These are phyloP conservation scores for Poliocrania exsul DNA, from an alignment of 2,797 vertebrate species.

Conservation along the genomic window DNA sequence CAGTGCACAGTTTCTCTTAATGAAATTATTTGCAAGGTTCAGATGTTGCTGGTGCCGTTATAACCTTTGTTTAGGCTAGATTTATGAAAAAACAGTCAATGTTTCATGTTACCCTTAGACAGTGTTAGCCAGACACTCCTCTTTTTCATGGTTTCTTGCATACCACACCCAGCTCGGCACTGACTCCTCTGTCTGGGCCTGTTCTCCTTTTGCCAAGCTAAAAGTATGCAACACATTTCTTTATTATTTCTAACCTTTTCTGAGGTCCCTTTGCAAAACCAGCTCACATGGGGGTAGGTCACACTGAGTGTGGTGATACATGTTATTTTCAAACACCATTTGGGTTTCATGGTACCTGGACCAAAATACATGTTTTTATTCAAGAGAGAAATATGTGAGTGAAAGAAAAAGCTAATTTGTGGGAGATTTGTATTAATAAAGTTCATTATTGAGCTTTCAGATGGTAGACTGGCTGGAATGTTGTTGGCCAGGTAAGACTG, in stretches of 20 bases:
- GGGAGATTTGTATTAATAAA: not conserved
- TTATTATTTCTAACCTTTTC: not conserved
- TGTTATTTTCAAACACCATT: not conserved
- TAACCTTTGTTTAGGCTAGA: not conserved
- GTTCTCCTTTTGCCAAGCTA: not conserved
- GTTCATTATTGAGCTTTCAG: not conserved
- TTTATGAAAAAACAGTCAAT: not conserved
- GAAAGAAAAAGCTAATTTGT: not conserved
- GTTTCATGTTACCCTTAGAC: not conserved
- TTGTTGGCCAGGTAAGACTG: not conserved
- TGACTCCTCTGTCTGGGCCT: not conserved
- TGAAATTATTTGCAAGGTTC: not conserved
- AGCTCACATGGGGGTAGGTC: not conserved
- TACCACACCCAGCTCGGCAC: not conserved
- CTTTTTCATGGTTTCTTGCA: not conserved
- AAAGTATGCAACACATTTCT: not conserved
- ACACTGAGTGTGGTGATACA: rapidly evolving
- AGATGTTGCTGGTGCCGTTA: not conserved
- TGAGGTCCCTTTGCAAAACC: not conserved
- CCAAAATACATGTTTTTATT: not conserved
- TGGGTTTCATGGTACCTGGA: not conserved
- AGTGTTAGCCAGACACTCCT: not conserved
- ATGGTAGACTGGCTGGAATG: not conserved
- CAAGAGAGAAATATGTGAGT: rapidly evolving
- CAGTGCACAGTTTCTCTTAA: not conserved